phyloP scores from a whole-genome alignment of 2,888 invertebrate genomes.

The Pammene fasciana region DNA sequence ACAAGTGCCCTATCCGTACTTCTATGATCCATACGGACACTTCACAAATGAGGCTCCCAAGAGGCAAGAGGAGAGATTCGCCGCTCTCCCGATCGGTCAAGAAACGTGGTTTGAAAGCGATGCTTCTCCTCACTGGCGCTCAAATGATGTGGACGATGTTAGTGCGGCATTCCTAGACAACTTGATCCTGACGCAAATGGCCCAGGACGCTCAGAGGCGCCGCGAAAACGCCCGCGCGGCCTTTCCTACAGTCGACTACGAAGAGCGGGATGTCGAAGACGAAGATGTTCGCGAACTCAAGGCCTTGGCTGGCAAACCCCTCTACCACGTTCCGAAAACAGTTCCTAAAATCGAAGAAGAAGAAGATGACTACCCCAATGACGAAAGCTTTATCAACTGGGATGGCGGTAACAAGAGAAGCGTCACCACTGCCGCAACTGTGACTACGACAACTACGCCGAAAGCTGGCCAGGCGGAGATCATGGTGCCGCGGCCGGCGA shows the following conservation, averaged over 20 bases:
- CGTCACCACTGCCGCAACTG: slow-evolving; percentile 66
- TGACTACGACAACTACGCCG: slow-evolving; percentile 54
- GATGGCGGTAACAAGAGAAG: slow-evolving; percentile 80
- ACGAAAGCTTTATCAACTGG: slow-evolving; percentile 81
- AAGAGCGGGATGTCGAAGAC: slow-evolving; percentile 81
- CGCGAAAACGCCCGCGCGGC: slow-evolving; percentile 76
- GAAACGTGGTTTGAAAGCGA: slow-evolving; percentile 86
- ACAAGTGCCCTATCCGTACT: slow-evolving; percentile 74
- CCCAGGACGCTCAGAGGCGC: slow-evolving; percentile 81
- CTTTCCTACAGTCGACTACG: slow-evolving; percentile 71
- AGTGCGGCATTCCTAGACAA: slow-evolving; percentile 87
- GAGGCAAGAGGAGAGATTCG: slow-evolving; percentile 84
- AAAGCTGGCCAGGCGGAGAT: slow-evolving; percentile 85
- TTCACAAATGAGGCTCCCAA: slow-evolving; percentile 84
- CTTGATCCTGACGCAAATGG: slow-evolving; percentile 86
- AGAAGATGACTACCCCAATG: slow-evolving; percentile 71
- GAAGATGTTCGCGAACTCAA: slow-evolving; percentile 87
- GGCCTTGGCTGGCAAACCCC: slow-evolving; percentile 82
- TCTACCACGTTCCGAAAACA: slow-evolving; percentile 78
- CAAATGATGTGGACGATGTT: slow-evolving; percentile 77
- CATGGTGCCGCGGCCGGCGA: slow-evolving; percentile 84
- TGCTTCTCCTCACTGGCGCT: slow-evolving; percentile 69
- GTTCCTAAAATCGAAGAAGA: slow-evolving; percentile 73
- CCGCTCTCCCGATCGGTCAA: slow-evolving; percentile 85
- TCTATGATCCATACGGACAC: slow-evolving; percentile 77